phyloP scores from a whole-genome alignment of 2,113 vertebrate genomes.

The Origma solitaria region DNA sequence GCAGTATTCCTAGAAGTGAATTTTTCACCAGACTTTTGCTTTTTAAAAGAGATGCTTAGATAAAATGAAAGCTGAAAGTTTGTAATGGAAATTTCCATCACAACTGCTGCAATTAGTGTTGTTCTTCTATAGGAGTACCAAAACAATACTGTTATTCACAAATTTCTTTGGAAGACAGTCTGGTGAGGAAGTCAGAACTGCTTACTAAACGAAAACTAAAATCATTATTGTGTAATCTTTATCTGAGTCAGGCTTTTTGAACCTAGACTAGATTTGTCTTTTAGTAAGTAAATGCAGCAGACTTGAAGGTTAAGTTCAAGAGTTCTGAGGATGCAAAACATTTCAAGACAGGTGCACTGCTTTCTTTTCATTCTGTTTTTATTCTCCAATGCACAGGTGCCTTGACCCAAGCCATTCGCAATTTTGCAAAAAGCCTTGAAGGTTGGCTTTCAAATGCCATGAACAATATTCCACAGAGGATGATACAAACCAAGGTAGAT shows the following conservation, averaged over 20 bases:
- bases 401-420: constrained; percentile 99
- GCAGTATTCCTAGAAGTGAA: background rate
- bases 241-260: background rate
- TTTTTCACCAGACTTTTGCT: background rate
- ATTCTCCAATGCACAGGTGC: constrained; percentile 81
- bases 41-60: background rate
- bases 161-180: background rate
- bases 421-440: constrained; percentile 99
- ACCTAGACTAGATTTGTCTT: background rate
- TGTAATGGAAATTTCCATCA: background rate
- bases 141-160: background rate
- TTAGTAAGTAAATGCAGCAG: background rate
- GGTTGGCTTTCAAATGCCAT: constrained; percentile 97
- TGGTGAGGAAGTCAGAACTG: background rate
- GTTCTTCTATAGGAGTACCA: background rate
- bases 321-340: background rate
- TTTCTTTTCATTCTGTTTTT: constrained; percentile 62
- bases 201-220: background rate
- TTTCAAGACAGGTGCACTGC: background rate
- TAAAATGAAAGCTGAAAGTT: background rate
- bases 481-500: constrained; percentile 94
- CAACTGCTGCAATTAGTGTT: background rate
- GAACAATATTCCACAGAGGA: constrained; percentile 97
- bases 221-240: background rate
- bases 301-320: background rate